phyloP scores from a whole-genome alignment of 2,888 invertebrate species.

The Zonitis immaculata region DNA sequence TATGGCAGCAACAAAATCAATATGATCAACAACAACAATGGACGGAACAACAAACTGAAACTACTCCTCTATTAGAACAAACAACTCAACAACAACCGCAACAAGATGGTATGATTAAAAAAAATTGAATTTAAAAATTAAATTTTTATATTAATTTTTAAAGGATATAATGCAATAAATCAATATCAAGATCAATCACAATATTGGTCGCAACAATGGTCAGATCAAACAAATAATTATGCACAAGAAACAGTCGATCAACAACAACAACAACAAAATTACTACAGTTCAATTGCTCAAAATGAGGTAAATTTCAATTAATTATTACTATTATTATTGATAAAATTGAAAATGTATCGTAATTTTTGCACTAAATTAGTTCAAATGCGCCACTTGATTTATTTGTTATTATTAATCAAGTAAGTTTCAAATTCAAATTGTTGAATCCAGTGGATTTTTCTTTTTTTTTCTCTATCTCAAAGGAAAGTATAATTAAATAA shows the following conservation, averaged over 20 bases:
- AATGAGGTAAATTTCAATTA: constrained; percentile 39
- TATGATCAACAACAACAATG: constrained; percentile 28
- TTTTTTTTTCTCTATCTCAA: too few species aligned
- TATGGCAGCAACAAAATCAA: constrained; percentile 35
- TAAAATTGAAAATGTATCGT: too few species aligned
- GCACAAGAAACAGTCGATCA: constrained; percentile 31
- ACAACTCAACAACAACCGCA: constrained; percentile 17
- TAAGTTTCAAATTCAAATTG: not conserved
- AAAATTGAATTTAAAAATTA: too few species aligned
- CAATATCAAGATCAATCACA: constrained; percentile 34
- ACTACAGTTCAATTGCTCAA: constrained; percentile 42
- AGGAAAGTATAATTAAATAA: too few species aligned
- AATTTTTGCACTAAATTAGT: not conserved
- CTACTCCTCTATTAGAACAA: constrained; percentile 5
- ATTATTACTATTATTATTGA: too few species aligned
- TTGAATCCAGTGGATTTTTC: not conserved
- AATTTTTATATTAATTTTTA: too few species aligned
- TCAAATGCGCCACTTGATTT: not conserved
- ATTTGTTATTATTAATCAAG: not conserved
- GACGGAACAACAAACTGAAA: constrained; percentile 15
- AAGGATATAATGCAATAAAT: constrained; percentile 9
- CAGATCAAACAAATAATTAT: constrained; percentile 32
- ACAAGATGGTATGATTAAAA: too few species aligned
- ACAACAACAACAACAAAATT: constrained; percentile 28
- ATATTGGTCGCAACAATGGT: constrained; percentile 36